These are phyloP conservation scores for Osmerus mordax DNA, from an alignment of 2,113 vertebrate species.

Conservation along the genomic window DNA sequence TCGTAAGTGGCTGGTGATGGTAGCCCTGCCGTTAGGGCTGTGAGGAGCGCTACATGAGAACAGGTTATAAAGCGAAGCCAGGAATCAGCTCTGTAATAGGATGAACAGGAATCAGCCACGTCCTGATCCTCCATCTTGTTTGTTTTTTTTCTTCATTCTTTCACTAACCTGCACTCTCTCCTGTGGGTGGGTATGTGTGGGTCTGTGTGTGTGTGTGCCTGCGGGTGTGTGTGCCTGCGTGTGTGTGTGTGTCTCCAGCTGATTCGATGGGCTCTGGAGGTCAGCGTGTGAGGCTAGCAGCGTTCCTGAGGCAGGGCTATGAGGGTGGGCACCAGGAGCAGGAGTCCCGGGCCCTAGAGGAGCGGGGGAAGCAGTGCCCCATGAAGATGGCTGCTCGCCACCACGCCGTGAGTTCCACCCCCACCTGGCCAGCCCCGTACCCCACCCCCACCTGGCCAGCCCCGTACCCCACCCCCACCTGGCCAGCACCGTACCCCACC, in stretches of 20 bases:
- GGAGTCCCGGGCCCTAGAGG: slow-evolving; percentile 70
- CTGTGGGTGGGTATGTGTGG: slow-evolving; percentile 5
- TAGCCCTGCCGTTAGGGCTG: not conserved
- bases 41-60: slow-evolving; percentile 12
- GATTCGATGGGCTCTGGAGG: slow-evolving; percentile 76
- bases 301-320: slow-evolving; percentile 77
- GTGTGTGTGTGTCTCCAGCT: slow-evolving; percentile 48
- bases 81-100: slow-evolving; percentile 39
- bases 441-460: not conserved
- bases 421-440: not conserved
- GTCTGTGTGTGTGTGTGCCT: slow-evolving; percentile 28
- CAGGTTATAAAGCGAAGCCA: slow-evolving; percentile 1
- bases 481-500: not conserved
- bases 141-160: not conserved
- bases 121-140: slow-evolving; percentile 18
- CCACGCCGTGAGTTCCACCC: slow-evolving; percentile 52
- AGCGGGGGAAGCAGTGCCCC: slow-evolving; percentile 72
- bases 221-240: not conserved
- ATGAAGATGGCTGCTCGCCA: slow-evolving; percentile 65
- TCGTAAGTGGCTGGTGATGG: too few species aligned
- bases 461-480: not conserved
- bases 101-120: slow-evolving; percentile 38
- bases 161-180: too few species aligned
- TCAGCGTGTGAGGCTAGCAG: slow-evolving; percentile 72
- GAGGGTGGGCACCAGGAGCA: slow-evolving; percentile 55